phyloP scores from a whole-genome alignment of 1,140 invertebrate species.

The Zaprionus taronus region DNA sequence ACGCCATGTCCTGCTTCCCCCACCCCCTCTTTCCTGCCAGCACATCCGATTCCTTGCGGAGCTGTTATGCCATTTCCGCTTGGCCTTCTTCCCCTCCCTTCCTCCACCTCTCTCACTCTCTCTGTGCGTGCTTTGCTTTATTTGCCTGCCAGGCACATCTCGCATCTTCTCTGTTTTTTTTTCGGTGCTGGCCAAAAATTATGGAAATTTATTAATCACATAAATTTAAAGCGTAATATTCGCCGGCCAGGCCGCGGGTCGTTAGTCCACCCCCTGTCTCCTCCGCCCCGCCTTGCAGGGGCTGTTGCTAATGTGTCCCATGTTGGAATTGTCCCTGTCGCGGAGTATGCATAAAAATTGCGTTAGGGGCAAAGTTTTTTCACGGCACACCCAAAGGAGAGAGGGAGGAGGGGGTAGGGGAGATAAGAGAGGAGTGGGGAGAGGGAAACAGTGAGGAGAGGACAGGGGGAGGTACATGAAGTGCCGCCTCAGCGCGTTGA shows the following conservation, averaged over 20 bases:
- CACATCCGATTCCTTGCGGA: slow-evolving; percentile 29
- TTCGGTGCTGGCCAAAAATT: slow-evolving; percentile 51
- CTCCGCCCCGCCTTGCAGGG: slow-evolving; percentile 14
- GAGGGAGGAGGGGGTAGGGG: no score
- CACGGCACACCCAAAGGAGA: not conserved
- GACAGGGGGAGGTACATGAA: not conserved
- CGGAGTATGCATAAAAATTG: slow-evolving; percentile 71
- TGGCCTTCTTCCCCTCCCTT: not conserved
- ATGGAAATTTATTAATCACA: slow-evolving; percentile 83
- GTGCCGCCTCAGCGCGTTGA: slow-evolving; percentile 54
- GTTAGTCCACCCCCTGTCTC: slow-evolving; percentile 39
- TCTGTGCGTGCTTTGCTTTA: slow-evolving; percentile 37
- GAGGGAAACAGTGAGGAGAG: not conserved
- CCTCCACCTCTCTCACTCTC: no score
- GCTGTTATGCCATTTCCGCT: slow-evolving; percentile 22
- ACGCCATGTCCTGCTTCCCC: slow-evolving; percentile 12
- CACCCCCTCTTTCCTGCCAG: not conserved
- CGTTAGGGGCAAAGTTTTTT: slow-evolving; percentile 57
- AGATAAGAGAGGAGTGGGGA: not conserved
- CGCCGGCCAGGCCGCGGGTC: slow-evolving; percentile 47
- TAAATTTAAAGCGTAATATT: slow-evolving; percentile 80
- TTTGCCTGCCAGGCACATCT: slow-evolving; percentile 51
- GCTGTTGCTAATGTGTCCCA: slow-evolving; percentile 72
- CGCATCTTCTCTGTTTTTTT: not conserved
- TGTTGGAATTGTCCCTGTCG: slow-evolving; percentile 56